Base-by-base conservation (phyloP, 2,888 invertebrate species). In the Zaprionus lineosus region DNA sequence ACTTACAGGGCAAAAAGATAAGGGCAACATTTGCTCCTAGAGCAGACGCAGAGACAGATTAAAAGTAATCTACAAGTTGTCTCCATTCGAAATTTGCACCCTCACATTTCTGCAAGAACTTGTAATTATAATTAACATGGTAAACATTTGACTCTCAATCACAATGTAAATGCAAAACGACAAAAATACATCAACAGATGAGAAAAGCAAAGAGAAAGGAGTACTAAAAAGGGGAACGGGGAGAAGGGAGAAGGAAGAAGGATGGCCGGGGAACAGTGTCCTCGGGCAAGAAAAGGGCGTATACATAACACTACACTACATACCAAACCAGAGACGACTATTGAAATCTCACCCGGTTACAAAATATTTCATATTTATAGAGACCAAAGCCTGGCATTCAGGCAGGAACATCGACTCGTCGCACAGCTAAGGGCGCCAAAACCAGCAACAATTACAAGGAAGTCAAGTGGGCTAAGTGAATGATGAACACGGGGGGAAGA, bases 121-220 rank as follows among this genome's bases (percentile, higher is more conserved):
- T 11, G 59, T 61, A 70, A 61, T 59, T 74, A 63, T 63, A 78
- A 71, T 78, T 83, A 83, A 71, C 76, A 76, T 57, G 55, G 71
- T 44, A 71, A 67, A 57, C 59, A 74, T 78, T 70, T 39, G 48
- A 44, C 14, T 65, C 34, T 48, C 53, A 55, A 68, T 59, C 59
- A 59, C 47, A 71, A 46, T 65, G 59, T 34, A 55, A 63, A 48
- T 44, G 44, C 3, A 36, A 33, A 62, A 48, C 41, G 29, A 50
- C 33, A 28, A 15, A 9, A 8, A 15, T 3, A 24, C 14, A 43
- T 24, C n/a, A 33, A 46, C 29, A 19, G 4, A 24, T n/a, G 4
- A 36, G 3, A 34, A 34, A 12, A 8, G 12, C 16, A 34, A 34
- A 14, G 3, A 34, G 7, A 21, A 3, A 21, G 7, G 21, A 21